Evolutionary conservation across 2,888 invertebrate genomes (phyloP), one percentile per base, ranked within the genome.

Genomic region (Griposia aprilina): DNA sequence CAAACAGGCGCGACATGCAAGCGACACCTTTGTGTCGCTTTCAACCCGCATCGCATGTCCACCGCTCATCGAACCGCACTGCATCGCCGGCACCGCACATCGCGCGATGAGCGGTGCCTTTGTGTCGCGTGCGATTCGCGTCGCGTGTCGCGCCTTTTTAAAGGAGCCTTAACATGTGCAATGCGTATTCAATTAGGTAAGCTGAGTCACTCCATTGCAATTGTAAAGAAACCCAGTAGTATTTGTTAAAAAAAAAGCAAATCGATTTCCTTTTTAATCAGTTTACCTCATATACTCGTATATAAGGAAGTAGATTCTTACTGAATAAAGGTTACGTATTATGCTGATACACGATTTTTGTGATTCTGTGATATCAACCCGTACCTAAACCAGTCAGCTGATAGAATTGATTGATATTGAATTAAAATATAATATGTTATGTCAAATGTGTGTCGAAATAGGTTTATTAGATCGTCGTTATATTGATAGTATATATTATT

Each of bases 341-440:
- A 60, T 52, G 45, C 50, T n/a, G 15, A 26, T 41, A 26, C 52
- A 66, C 59, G 70, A 76, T 71, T 74, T 68, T 69, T 63, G 66
- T 74, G 41, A 66, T 76, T 78, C 80, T 74, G 83, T 75, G 76
- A 67, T 78, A 78, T 72, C 13, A 52, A 66, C 72, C 41, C 48
- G 60, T 69, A 69, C 71, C 63, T n/a, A 50, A 65, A 59, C 15
- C 7, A 70, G 50, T 62, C 55, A 66, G 36, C 55, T 69, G 69
- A n/a, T 65, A 57, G 41, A 57, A 82, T 80, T 74, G 36, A 78
- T 76, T 82, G 41, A 41, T 82, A 36, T 8, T 76, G 57, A 50
- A 70, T 80, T 70, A 26, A 79, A 80, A 57, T 45, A 52, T 55
- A 62, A 69, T 57, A 62, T 48, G 2, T 75, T 50, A 76, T 52